These are phyloP conservation scores for Pelobates fuscus DNA, from an alignment of 2,113 vertebrate species.

Conservation along the genomic window DNA sequence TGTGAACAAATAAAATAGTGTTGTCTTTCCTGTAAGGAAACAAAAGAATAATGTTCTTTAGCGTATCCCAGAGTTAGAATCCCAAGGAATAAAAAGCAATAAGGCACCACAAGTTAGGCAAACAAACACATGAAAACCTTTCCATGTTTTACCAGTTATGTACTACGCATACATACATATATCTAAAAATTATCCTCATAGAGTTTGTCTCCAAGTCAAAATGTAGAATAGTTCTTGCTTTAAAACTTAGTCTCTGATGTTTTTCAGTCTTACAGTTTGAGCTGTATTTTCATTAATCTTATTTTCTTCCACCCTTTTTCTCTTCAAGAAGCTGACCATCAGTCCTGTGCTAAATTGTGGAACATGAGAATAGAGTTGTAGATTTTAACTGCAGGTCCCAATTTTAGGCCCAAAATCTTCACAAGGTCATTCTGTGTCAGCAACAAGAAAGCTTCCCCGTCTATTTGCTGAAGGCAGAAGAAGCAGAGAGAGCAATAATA, in stretches of 20 bases:
- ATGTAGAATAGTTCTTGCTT: neutral
- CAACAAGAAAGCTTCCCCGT: constrained; percentile 89
- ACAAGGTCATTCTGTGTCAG: constrained; percentile 89
- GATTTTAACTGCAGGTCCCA: constrained; percentile 90
- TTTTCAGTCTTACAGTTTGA: too few species aligned
- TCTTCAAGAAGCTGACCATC: constrained; percentile 11
- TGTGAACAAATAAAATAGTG: too few species aligned
- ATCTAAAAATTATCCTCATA: neutral
- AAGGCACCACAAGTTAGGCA: constrained; percentile 28
- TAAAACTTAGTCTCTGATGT: neutral
- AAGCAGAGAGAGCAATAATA: neutral
- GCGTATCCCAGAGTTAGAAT: constrained; percentile 15
- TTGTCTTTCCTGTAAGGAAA: too few species aligned
- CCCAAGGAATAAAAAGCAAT: constrained; percentile 33
- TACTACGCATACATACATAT: neutral
- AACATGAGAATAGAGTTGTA: constrained; percentile 91
- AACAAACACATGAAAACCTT: neutral
- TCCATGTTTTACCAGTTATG: neutral
- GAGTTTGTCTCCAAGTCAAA: neutral
- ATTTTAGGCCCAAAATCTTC: constrained; percentile 89
- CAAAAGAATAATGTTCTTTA: too few species aligned
- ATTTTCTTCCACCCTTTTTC: neutral
- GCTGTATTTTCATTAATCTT: too few species aligned
- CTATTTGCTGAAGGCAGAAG: constrained; percentile 77
- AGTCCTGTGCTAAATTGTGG: constrained; percentile 81